Evolutionary conservation across 2,797 vertebrate genomes (phyloP).

Genomic region (Otolemur crassicaudatus): DNA sequence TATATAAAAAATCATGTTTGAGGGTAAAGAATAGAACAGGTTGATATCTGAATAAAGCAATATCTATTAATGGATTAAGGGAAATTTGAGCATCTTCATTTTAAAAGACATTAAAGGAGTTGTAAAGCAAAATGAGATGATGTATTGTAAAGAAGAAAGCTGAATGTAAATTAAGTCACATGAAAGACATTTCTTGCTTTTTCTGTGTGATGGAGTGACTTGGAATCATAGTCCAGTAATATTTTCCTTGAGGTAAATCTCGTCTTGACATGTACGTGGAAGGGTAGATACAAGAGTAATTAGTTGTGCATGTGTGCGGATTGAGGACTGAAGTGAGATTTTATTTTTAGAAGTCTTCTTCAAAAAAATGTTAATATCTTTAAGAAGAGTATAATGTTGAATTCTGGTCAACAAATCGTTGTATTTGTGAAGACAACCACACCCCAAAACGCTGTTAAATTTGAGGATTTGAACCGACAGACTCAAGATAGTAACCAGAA

Average conservation of each 20-base stretch:
- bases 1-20: conserved; percentile 54
- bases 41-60: conserved; percentile 51
- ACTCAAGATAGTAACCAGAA: neutral
- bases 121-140: conserved; percentile 44
- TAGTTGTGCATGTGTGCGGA: neutral
- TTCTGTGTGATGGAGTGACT: neutral
- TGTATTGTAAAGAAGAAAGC: conserved; percentile 27
- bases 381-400: neutral
- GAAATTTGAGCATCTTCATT: conserved; percentile 42
- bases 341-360: conserved; percentile 35
- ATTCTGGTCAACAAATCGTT: neutral
- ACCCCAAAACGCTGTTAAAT: neutral
- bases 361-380: neutral
- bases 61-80: conserved; percentile 32
- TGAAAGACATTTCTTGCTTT: neutral
- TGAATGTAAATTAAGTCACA: conserved; percentile 19
- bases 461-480: neutral
- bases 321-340: neutral
- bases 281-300: neutral
- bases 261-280: neutral
- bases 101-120: conserved; percentile 20
- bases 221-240: neutral
- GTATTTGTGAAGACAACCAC: neutral
- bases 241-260: neutral
- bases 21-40: conserved; percentile 28